Conservation (phyloP, 1,140 invertebrate species). For the Leptestheria dahalacensis region DNA sequence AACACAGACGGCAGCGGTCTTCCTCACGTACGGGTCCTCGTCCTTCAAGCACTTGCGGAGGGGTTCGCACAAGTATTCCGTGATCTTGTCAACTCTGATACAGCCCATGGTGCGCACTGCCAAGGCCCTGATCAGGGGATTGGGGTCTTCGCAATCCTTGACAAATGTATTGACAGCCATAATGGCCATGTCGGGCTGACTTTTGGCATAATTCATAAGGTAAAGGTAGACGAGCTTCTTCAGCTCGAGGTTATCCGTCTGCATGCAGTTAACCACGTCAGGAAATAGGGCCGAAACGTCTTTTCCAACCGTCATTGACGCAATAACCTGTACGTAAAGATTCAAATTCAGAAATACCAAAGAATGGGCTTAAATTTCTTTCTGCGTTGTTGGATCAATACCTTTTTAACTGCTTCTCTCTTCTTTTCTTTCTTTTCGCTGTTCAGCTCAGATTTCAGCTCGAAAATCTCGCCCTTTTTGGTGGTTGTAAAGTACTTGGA, state of each 20-base stretch:
- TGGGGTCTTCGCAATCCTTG: slow-evolving; percentile 99
- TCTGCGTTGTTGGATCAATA: slow-evolving; percentile 28
- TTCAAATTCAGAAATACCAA: slow-evolving; percentile 2
- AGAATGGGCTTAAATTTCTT: not conserved
- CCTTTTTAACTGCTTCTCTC: slow-evolving; percentile 98
- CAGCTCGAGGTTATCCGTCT: slow-evolving; percentile 97
- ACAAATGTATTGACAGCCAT: slow-evolving; percentile 99
- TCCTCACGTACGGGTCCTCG: slow-evolving; percentile 98
- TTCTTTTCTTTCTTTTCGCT: slow-evolving; percentile 99
- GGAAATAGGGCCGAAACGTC: slow-evolving; percentile 92
- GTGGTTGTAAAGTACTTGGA: slow-evolving; percentile 99
- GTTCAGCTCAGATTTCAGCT: slow-evolving; percentile 96
- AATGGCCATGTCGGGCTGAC: slow-evolving; percentile 99
- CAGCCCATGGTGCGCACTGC: slow-evolving; percentile 99
- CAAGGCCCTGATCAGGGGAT: slow-evolving; percentile 93
- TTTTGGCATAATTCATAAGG: slow-evolving; percentile 99
- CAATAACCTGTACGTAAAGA: slow-evolving; percentile 61
- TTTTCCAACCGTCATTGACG: slow-evolving; percentile 99
- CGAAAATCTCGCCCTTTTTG: slow-evolving; percentile 98
- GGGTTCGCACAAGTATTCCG: slow-evolving; percentile 98
- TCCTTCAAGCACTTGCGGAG: slow-evolving; percentile 95
- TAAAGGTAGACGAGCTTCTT: slow-evolving; percentile 99
- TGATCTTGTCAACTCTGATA: slow-evolving; percentile 99
- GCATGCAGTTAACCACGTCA: slow-evolving; percentile 99
- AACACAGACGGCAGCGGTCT: slow-evolving; percentile 98